Base-by-base conservation (phyloP, 2,888 invertebrate genomes). In the Torymus tubicola region DNA sequence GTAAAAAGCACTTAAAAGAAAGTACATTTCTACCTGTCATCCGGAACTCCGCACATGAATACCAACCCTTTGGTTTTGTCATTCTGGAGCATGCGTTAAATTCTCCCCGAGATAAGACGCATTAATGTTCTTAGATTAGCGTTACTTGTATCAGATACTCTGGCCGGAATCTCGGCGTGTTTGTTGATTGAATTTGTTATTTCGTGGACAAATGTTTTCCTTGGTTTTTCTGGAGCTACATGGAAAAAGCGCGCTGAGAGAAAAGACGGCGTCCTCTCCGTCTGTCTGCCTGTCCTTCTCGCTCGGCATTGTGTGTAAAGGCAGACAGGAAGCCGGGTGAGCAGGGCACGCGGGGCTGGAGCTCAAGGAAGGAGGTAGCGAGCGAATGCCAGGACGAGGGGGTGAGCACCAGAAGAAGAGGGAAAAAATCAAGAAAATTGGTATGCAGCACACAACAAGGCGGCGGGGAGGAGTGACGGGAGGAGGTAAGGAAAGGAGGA, bases 401-500 rank as follows among this genome's bases (percentile, higher is more conserved):
- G 85, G 84, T 42, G 42, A 8, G 42, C 42, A 8, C 42, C 83
- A 85, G 85, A 86, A 86, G 87, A 86, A 85, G 86, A 86, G 89
- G 87, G 88, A 92, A 92, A 92, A 92, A 92, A 92, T 92, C 92
- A 91, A 92, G 91, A 92, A 92, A 92, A 93, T 93, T 93, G 92
- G 92, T 93, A 93, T 93, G 92, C 93, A 93, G 92, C 92, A 92
- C 92, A 93, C 92, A 92, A 92, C 92, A 92, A 92, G 68, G 87
- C 89, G 88, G 86, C 88, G 87, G 91, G 91, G 63, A 60, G 60
- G 78, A 73, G 52, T 63, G 76, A 50, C 31, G 69, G 50, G 69
- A 21, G 2, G 77, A 78, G 70, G 67, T 78, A 81, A 78, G 63
- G 74, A 78, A 70, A 81, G 90, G 73, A 81, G 90, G 91, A 91